A percentile compares a stretch with the other conserved stretches of the same genome.
These are phyloP conservation scores for Baryphthengus martii DNA, from an alignment of 2,113 vertebrate genomes.

Conservation along the genomic window DNA sequence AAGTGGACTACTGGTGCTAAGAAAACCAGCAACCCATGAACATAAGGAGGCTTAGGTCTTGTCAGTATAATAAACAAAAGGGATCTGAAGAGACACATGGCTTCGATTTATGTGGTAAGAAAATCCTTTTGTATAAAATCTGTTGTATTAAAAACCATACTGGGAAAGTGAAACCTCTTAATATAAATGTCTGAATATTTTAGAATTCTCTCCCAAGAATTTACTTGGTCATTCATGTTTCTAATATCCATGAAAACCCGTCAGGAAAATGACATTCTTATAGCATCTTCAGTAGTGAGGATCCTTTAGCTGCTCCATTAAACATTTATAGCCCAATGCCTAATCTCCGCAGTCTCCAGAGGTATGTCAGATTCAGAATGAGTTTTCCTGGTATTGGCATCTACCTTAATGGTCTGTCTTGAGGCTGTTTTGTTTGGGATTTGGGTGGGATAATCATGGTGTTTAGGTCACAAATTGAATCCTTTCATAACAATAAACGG, in stretches of 20 bases:
- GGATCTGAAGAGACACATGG: background rate
- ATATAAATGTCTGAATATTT: background rate
- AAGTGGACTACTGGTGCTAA: background rate
- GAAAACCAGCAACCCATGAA: background rate
- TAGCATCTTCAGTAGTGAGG: background rate
- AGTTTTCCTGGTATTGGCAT: conserved; percentile 17
- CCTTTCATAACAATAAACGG: background rate
- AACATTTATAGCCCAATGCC: background rate
- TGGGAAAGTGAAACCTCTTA: background rate
- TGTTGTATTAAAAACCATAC: background rate
- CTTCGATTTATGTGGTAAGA: background rate
- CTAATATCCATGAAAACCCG: background rate
- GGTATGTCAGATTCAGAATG: background rate
- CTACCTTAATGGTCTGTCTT: conserved; percentile 33
- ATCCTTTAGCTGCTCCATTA: conserved; percentile 25
- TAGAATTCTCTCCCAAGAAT: background rate
- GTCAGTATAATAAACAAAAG: background rate
- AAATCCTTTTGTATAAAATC: background rate
- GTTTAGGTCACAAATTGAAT: conserved; percentile 21
- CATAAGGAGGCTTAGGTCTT: background rate
- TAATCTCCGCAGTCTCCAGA: background rate
- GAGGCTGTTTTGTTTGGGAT: conserved; percentile 27
- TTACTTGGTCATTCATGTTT: background rate
- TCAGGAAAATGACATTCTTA: conserved; percentile 1
- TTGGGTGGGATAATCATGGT: conserved; percentile 11